Base-by-base conservation (phyloP, 2,113 vertebrate genomes). In the Hemichromis elongatus region DNA sequence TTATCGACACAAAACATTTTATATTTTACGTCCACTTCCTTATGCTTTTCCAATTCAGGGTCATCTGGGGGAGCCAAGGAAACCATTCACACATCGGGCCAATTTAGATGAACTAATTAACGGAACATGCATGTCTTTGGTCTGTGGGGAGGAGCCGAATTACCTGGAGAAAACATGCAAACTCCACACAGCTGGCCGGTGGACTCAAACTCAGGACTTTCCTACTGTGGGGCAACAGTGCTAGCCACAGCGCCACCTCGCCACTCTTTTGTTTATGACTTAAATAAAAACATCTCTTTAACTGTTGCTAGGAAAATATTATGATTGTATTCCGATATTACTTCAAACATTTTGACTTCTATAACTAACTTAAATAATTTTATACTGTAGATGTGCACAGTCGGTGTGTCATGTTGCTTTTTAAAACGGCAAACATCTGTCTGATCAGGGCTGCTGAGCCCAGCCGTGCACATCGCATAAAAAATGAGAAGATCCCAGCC, bases 371-470 rank as follows among this genome's bases (percentile, higher is more conserved):
- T 8, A 24, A 45, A 50, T 18, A 50, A 33, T 52, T 19, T 30
- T 12, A 75, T 33, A 52, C 26, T 52, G 47, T 52, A 52, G 70
- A 52, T 75, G 55, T 35, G 13, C 42, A 24, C 19, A 77, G 12
- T 84, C 3, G 3, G 47, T 28, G 16, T 57, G 26, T 52, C 70
- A 12, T 45, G 19, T 16, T 10, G 45, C 26, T n/a, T 26, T n/a
- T 19, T 30, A 45, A 83, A 70, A 68, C 5, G 1, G 30, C 47
- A 54, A 9, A 82, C 10, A 42, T 82, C 53, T 24, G 19, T 85
- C n/a, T 81, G 70, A 85, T 80, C 26, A 77, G 59, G 79, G 14
- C 45, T 24, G 81, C 57, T 16, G 4, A 81, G 40, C 78, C 84
- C 42, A 81, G 81, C 28, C n/a, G 13, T 75, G 83, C 79, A 42